These are phyloP conservation scores for Sinelater perroti DNA, from an alignment of 2,888 invertebrate genomes.

Conservation along the genomic window DNA sequence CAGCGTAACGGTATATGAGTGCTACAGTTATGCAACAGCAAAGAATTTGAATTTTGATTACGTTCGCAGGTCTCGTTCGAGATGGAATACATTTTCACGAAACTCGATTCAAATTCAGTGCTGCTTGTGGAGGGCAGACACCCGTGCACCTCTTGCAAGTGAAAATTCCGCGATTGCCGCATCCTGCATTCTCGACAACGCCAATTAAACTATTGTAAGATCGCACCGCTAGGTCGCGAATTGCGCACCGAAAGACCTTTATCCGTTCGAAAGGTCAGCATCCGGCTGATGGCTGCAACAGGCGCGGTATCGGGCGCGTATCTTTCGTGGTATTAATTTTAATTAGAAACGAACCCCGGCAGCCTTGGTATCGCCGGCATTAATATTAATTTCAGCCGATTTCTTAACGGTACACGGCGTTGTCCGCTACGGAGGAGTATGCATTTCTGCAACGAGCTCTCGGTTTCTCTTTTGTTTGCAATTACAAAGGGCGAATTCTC, in stretches of 20 bases:
- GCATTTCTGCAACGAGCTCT: too few species aligned
- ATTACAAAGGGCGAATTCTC: too few species aligned
- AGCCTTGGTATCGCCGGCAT: conserved; percentile 2
- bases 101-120: too few species aligned
- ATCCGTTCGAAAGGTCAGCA: conserved; percentile 19
- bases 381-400: background rate
- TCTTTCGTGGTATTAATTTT: conserved; percentile 3
- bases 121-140: too few species aligned
- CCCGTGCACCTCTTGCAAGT: too few species aligned
- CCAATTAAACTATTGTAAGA: conserved; percentile 9
- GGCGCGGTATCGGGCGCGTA: conserved; percentile 1
- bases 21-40: too few species aligned
- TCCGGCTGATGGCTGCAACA: conserved; percentile 9
- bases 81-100: too few species aligned
- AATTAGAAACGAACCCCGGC: conserved; percentile 1
- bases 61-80: too few species aligned
- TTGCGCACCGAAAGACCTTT: conserved; percentile 18
- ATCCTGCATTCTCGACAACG: conserved; percentile 1
- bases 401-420: background rate
- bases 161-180: conserved; percentile 7
- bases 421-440: too few species aligned
- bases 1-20: too few species aligned
- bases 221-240: conserved; percentile 11
- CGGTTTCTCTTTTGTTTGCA: too few species aligned
- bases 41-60: too few species aligned